Conservation (phyloP, 2,888 invertebrate genomes). For the Ptychoptera contaminata region DNA sequence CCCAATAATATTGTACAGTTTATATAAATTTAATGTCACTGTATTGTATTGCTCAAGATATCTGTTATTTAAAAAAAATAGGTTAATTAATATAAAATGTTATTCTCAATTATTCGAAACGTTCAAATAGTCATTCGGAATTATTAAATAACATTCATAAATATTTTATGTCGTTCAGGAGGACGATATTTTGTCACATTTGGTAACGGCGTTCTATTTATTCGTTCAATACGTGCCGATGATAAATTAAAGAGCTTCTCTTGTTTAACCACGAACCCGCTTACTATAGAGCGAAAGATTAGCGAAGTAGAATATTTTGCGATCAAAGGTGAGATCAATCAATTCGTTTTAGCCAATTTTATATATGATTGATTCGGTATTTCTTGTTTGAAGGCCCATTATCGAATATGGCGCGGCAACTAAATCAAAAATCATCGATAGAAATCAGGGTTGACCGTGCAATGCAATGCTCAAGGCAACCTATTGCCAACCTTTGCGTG, state of each 20-base stretch:
- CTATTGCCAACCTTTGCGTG: conserved; percentile 66
- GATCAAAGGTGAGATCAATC: background rate
- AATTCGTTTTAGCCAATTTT: no score
- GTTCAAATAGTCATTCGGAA: no score
- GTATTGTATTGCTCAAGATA: no score
- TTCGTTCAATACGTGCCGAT: conserved; percentile 52
- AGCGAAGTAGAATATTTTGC: conserved; percentile 44
- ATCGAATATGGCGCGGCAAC: conserved; percentile 47
- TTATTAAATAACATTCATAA: no score
- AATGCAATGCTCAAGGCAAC: conserved; percentile 65
- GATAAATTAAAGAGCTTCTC: conserved; percentile 62
- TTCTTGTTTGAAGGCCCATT: conserved; percentile 21
- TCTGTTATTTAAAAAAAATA: no score
- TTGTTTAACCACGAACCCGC: conserved; percentile 67
- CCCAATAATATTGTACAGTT: no score
- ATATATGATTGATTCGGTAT: background rate
- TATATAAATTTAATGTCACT: no score
- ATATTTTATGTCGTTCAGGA: no score
- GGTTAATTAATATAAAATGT: no score
- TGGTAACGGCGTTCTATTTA: conserved; percentile 52
- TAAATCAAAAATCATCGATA: conserved; percentile 51
- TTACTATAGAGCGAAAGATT: conserved; percentile 63
- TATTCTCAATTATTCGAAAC: no score
- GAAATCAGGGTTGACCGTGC: conserved; percentile 49
- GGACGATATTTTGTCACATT: conserved; percentile 55